These are phyloP conservation scores for Myodes glareolus DNA, from an alignment of 2,113 vertebrate species.

Conservation along the genomic window DNA sequence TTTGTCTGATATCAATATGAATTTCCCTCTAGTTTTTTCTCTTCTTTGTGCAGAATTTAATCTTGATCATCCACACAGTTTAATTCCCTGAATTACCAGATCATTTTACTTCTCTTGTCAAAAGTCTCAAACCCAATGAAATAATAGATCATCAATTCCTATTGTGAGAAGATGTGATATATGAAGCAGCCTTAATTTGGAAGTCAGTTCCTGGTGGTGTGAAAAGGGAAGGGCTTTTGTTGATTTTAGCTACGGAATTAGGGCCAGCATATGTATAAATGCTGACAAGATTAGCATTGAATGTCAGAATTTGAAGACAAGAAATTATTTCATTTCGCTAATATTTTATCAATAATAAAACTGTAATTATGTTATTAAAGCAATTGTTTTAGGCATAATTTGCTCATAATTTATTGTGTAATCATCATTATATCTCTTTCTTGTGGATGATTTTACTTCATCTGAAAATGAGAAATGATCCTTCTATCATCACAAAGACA, in stretches of 20 bases:
- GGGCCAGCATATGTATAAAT: slow-evolving; percentile 53
- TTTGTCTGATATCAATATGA: slow-evolving; percentile 75
- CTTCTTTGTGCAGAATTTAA: slow-evolving; percentile 74
- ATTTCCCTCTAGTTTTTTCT: slow-evolving; percentile 67
- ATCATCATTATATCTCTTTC: slow-evolving; percentile 10
- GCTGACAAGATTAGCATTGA: slow-evolving; percentile 48
- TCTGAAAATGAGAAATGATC: slow-evolving; percentile 51
- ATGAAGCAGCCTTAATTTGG: slow-evolving; percentile 82
- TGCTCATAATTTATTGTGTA: slow-evolving; percentile 28
- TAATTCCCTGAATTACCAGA: slow-evolving; percentile 85
- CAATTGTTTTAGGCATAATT: slow-evolving; percentile 34
- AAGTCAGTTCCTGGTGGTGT: slow-evolving; percentile 64
- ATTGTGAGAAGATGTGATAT: slow-evolving; percentile 72
- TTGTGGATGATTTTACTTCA: slow-evolving; percentile 39
- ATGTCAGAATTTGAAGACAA: slow-evolving; percentile 56
- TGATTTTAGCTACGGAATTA: slow-evolving; percentile 68
- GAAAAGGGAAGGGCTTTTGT: slow-evolving; percentile 66
- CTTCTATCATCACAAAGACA: not conserved
- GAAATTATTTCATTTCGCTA: slow-evolving; percentile 47
- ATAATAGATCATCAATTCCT: slow-evolving; percentile 84
- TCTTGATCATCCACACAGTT: slow-evolving; percentile 77
- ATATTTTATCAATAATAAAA: slow-evolving; percentile 70
- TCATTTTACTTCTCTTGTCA: slow-evolving; percentile 78
- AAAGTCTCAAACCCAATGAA: slow-evolving; percentile 76
- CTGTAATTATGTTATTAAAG: slow-evolving; percentile 27